phyloP scores from a whole-genome alignment of 2,888 invertebrate genomes.

The Agriopis leucophaearia region DNA sequence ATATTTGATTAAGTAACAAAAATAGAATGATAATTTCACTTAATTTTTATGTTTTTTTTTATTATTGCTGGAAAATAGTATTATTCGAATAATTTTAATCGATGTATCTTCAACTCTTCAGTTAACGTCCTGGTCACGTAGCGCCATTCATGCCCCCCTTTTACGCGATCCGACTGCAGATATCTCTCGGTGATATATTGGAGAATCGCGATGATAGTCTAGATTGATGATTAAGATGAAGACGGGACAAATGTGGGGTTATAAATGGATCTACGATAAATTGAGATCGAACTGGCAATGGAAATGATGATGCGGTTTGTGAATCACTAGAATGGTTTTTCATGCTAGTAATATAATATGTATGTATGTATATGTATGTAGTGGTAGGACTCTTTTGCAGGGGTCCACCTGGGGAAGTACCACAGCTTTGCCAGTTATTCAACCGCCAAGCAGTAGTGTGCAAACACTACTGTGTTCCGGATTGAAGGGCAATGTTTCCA shows the following conservation, averaged over 20 bases:
- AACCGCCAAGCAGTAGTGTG: too few species aligned
- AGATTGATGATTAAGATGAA: constrained; percentile 47
- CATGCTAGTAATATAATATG: not conserved
- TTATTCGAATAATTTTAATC: constrained; percentile 5
- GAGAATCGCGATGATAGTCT: constrained; percentile 44
- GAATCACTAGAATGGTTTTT: not conserved
- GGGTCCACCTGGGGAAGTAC: too few species aligned
- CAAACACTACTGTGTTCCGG: too few species aligned
- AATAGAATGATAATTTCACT: not conserved
- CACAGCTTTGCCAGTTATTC: too few species aligned
- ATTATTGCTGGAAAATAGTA: not conserved
- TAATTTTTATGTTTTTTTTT: not conserved
- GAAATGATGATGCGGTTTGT: not conserved
- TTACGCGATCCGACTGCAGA: constrained; percentile 58
- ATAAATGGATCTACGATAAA: constrained; percentile 14
- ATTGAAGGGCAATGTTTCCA: too few species aligned
- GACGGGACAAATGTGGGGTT: constrained; percentile 43
- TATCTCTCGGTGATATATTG: constrained; percentile 55
- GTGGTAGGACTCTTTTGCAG: too few species aligned
- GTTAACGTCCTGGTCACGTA: constrained; percentile 58
- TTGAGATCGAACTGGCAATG: constrained; percentile 2
- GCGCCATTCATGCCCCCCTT: constrained; percentile 54
- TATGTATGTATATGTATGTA: too few species aligned
- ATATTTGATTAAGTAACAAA: too few species aligned
- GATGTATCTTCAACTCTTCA: not conserved